Percentiles rank a stretch among this genome's conserved stretches.
phyloP scores from a whole-genome alignment of 2,888 invertebrate genomes.

The Platypus cylindrus region DNA sequence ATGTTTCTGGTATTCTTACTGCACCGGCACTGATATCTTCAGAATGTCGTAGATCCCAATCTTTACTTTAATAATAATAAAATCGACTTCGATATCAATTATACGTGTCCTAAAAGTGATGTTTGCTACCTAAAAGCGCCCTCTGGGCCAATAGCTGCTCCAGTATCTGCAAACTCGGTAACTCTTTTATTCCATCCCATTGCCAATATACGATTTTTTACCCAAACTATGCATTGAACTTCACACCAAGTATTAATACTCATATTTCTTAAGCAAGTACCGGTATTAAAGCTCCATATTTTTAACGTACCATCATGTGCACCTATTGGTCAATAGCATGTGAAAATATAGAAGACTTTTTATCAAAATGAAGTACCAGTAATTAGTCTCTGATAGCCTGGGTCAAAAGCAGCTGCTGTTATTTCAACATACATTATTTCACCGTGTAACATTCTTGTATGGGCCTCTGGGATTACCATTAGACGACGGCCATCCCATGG shows the following conservation, averaged over 20 bases:
- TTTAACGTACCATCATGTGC: conserved; percentile 67
- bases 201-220: conserved; percentile 50
- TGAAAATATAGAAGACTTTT: neutral
- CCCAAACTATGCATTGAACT: conserved; percentile 42
- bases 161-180: conserved; percentile 51
- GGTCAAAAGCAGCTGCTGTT: conserved; percentile 66
- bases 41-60: conserved; percentile 58
- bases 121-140: conserved; percentile 24
- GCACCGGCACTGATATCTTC: conserved; percentile 66
- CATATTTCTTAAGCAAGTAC: conserved; percentile 58
- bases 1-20: conserved; percentile 48
- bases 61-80: conserved; percentile 34
- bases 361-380: conserved; percentile 11
- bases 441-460: conserved; percentile 53
- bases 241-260: conserved; percentile 31
- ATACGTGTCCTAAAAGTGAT: neutral
- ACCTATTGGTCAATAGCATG: conserved; percentile 36
- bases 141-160: conserved; percentile 38
- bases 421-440: conserved; percentile 57
- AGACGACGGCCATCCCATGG: conserved; percentile 57
- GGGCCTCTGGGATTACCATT: conserved; percentile 55
- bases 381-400: conserved; percentile 48
- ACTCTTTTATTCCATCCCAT: conserved; percentile 68
- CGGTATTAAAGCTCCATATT: conserved; percentile 78
- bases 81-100: neutral